A percentile compares a stretch with the other conserved stretches of the same genome.
Evolutionary conservation across 2,888 invertebrate species (phyloP).

Genomic region (Petrolisthes manimaculis): DNA sequence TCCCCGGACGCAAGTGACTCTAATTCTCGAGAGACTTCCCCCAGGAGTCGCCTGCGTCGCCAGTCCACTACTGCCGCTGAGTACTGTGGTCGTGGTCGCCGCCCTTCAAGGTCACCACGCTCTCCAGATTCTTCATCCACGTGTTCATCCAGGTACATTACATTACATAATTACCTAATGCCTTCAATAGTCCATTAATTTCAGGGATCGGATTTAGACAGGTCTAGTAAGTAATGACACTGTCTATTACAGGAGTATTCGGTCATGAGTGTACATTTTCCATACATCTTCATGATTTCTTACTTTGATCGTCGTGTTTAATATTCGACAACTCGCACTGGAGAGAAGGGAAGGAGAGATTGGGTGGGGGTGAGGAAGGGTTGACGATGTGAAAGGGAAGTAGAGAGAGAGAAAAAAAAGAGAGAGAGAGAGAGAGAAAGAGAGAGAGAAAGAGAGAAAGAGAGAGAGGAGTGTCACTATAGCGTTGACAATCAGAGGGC

Average conservation of each 20-base stretch:
- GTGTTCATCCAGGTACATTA: slow-evolving; percentile 78
- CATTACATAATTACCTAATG: not conserved
- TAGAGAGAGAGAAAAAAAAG: no score
- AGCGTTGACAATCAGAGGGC: no score
- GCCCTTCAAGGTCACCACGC: slow-evolving; percentile 68
- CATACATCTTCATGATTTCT: not conserved
- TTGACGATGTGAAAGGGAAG: no score
- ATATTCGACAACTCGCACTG: no score
- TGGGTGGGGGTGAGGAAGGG: no score
- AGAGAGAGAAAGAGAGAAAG: no score
- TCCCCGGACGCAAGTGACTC: slow-evolving; percentile 67
- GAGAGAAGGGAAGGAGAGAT: no score
- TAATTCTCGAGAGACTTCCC: slow-evolving; percentile 69
- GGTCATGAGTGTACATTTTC: not conserved
- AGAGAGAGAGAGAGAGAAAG: no score
- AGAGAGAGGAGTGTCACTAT: no score
- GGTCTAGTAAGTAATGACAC: not conserved
- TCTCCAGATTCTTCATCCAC: slow-evolving; percentile 75
- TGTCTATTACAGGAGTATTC: not conserved
- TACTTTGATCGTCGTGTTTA: no score
- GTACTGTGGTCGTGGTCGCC: slow-evolving; percentile 57
- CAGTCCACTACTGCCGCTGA: slow-evolving; percentile 84
- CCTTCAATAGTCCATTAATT: no score
- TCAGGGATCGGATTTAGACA: no score
- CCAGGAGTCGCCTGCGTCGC: slow-evolving; percentile 77